These are phyloP conservation scores for Andricus grossulariae DNA, from an alignment of 1,140 invertebrate species.

Conservation along the genomic window DNA sequence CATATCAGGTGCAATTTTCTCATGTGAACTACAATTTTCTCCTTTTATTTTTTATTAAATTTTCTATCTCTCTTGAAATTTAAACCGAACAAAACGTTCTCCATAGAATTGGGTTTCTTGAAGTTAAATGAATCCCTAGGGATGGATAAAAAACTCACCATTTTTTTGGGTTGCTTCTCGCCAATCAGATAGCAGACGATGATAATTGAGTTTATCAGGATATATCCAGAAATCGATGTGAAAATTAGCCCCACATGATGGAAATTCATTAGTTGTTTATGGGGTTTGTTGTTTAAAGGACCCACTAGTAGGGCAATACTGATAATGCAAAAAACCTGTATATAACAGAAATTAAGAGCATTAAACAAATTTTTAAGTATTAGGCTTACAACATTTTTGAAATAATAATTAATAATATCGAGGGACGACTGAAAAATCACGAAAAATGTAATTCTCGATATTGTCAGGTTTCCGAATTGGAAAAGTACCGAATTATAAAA, in stretches of 20 bases:
- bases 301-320: constrained; percentile 53
- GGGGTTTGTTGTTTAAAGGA: constrained; percentile 53
- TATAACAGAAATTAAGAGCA: constrained; percentile 22
- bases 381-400: neutral
- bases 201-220: constrained; percentile 57
- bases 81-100: neutral
- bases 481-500: no score
- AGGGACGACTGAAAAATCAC: no score
- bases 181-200: constrained; percentile 53
- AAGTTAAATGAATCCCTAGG: neutral
- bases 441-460: no score
- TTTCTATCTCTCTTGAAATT: constrained; percentile 5
- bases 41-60: no score
- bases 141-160: constrained; percentile 49
- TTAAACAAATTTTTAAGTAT: neutral
- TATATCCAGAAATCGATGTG: constrained; percentile 57
- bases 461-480: no score
- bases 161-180: constrained; percentile 60
- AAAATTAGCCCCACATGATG: constrained; percentile 54
- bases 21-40: neutral
- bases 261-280: constrained; percentile 46
- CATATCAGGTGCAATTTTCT: neutral
- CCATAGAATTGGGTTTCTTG: neutral
- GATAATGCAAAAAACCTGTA: constrained; percentile 59
- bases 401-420: neutral